Conservation (phyloP, 2,797 vertebrate species). For the Mus caroli region DNA sequence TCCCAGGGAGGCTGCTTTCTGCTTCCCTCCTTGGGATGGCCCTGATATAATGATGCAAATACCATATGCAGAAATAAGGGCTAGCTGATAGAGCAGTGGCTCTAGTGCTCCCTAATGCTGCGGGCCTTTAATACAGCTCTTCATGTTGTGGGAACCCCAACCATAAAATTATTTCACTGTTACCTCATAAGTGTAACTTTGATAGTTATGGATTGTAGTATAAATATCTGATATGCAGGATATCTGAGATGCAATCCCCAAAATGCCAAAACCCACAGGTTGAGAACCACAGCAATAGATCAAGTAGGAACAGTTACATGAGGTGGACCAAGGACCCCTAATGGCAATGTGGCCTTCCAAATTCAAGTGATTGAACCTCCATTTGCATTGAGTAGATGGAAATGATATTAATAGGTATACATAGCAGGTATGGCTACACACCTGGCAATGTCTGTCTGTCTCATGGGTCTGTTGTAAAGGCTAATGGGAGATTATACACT, state of each 20-base stretch:
- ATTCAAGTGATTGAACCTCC: not conserved
- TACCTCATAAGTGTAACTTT: not conserved
- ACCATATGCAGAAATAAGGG: not conserved
- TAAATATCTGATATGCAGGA: not conserved
- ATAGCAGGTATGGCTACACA: not conserved
- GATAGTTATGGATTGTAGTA: not conserved
- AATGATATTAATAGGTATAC: not conserved
- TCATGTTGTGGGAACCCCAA: not conserved
- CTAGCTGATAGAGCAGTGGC: rapidly evolving
- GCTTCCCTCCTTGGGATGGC: not conserved
- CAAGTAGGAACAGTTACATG: too few relatives aligned
- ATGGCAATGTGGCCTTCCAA: not conserved
- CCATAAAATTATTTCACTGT: too few relatives aligned
- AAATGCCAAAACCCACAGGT: not conserved
- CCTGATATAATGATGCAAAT: not conserved
- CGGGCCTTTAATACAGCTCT: not conserved
- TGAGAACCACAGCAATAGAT: not conserved
- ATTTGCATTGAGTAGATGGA: not conserved
- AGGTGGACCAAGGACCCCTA: rapidly evolving
- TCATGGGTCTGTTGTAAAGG: not conserved
- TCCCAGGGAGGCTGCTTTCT: not conserved
- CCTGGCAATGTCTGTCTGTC: not conserved
- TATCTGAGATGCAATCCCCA: not conserved
- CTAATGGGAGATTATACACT: not conserved
- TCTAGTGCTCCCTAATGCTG: not conserved